A percentile compares a stretch with the other conserved stretches of the same genome.
phyloP scores from a whole-genome alignment of 2,888 invertebrate genomes.

The Herminia tarsipennalis region DNA sequence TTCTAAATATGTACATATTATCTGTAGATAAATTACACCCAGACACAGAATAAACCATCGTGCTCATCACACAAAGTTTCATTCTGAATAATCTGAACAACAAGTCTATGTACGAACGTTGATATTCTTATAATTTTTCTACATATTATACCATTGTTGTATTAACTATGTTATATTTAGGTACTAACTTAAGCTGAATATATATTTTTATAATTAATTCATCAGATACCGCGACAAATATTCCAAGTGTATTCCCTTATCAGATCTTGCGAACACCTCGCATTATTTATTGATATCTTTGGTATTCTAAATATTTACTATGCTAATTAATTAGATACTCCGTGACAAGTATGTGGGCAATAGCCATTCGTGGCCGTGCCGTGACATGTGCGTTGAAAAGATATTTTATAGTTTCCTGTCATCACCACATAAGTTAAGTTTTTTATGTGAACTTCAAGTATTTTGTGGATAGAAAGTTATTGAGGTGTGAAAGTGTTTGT shows the following conservation, averaged over 20 bases:
- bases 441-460: conserved; percentile 19
- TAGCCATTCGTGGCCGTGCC: conserved; percentile 15
- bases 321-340: conserved; percentile 37
- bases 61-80: no score
- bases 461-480: conserved; percentile 3
- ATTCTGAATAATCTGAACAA: no score
- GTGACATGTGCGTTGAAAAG: conserved; percentile 39
- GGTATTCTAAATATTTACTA: conserved; percentile 31
- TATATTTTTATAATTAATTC: conserved; percentile 6
- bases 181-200: no score
- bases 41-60: no score
- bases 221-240: conserved; percentile 4
- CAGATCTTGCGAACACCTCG: conserved; percentile 10
- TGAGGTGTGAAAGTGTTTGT: conserved; percentile 3
- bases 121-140: no score
- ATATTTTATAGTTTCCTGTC: conserved; percentile 53
- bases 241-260: conserved; percentile 11
- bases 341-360: conserved; percentile 32
- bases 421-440: conserved; percentile 33
- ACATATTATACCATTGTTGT: no score
- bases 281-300: conserved; percentile 15
- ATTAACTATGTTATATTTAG: no score
- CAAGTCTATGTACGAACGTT: no score
- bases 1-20: no score
- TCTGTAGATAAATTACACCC: no score